Base-by-base conservation (phyloP, 1,140 invertebrate genomes). In the Leptopilina clavipes region DNA sequence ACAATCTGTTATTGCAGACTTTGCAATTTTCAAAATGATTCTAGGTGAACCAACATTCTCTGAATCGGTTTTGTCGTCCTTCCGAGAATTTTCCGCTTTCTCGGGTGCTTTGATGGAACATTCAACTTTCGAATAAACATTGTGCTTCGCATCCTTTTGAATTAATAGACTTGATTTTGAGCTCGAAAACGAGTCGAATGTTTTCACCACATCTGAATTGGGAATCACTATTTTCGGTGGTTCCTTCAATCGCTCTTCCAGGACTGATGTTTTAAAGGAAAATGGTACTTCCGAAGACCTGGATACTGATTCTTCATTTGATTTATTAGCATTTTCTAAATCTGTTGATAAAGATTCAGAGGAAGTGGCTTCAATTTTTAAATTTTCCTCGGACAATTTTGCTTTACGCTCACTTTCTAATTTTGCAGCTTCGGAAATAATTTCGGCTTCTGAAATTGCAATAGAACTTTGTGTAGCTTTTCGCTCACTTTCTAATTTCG, bases 21-120 rank as follows among this genome's bases (percentile, higher is more conserved):
- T 91, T 0, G 89, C 89, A 37, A 91, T 91, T 79, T 91, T 91
- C 10, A 91, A 75, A 45, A 91, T 91, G 18, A 91, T 91, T 31
- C 89, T 79, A 6, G 89, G 90, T 10, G 90, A 90, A 0, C 89
- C 88, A 14, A 89, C 83, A 40, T 89, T 90, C n/a, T 91, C 90
- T 6, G 80, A 78, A 45, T 88, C 87, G 7, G 84, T 76, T 44
- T 87, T 86, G 0, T 84, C 75, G 5, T 89, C 89, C 71, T 88
- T 90, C 11, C 85, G 77, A 0, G 85, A 80, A 1, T 85, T 86
- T n/a, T 89, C 88, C 9, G 65, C 17, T 6, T 77, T 74, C 71
- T 85, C 84, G n/a, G 71, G 9, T 9, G 86, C 83, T 2, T 87
- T 52, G 14, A 17, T 87, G 1, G 86, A 83, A 0, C 86, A 87